These are phyloP conservation scores for Amiota minor DNA, from an alignment of 2,888 invertebrate genomes.

Conservation along the genomic window DNA sequence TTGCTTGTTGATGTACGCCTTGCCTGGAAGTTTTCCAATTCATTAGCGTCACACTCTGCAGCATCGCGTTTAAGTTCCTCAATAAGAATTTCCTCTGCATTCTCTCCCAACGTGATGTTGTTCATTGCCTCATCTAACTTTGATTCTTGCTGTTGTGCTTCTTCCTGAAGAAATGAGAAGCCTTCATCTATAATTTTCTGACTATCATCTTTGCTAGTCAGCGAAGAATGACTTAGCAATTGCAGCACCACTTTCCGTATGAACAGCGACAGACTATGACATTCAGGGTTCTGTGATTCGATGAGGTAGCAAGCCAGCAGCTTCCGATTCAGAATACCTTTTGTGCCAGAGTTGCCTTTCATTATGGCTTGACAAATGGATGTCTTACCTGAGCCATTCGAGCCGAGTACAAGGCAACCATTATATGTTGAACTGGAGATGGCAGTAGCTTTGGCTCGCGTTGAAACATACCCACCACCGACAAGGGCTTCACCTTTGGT, in stretches of 20 bases:
- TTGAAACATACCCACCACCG: constrained; percentile 62
- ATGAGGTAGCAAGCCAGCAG: constrained; percentile 91
- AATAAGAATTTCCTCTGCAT: constrained; percentile 71
- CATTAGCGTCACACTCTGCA: constrained; percentile 61
- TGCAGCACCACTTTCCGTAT: constrained; percentile 89
- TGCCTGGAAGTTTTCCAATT: constrained; percentile 61
- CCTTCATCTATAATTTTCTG: constrained; percentile 69
- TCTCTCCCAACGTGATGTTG: constrained; percentile 68
- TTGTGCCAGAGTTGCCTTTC: constrained; percentile 73
- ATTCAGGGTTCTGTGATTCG: constrained; percentile 88
- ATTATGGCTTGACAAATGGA: constrained; percentile 85
- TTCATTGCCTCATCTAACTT: constrained; percentile 69
- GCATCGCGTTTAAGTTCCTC: constrained; percentile 70
- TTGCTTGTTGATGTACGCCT: constrained; percentile 64
- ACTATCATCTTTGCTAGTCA: constrained; percentile 66
- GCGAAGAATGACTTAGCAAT: constrained; percentile 81
- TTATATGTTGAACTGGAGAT: constrained; percentile 75
- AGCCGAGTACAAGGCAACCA: constrained; percentile 91
- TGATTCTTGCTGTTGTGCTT: constrained; percentile 69
- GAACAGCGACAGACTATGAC: constrained; percentile 88
- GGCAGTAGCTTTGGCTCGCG: constrained; percentile 67
- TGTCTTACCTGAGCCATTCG: constrained; percentile 95
- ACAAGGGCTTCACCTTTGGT: constrained; percentile 52
- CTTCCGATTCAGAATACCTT: constrained; percentile 78
- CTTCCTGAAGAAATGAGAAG: constrained; percentile 68